A percentile compares a stretch with the other conserved stretches of the same genome.
These are phyloP conservation scores for Danio rerio DNA, from an alignment of 2,113 vertebrate species.

Conservation along the genomic window DNA sequence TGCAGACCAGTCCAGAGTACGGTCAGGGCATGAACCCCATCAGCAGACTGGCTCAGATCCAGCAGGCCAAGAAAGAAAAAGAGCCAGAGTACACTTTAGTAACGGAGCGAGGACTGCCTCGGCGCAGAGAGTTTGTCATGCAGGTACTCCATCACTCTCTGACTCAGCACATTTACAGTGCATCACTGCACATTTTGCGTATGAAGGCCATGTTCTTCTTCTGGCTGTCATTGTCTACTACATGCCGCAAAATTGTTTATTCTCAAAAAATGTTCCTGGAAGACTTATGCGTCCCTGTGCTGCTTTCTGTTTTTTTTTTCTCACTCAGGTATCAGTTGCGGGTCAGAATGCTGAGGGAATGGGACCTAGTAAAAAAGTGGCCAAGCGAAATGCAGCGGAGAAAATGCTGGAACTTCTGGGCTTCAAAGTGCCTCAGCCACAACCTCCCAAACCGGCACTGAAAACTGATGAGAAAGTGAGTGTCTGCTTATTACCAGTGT, in stretches of 20 bases:
- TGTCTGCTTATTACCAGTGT: neutral
- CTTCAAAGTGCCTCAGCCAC: constrained; percentile 95
- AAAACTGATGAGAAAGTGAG: constrained; percentile 95
- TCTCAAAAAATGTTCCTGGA: neutral
- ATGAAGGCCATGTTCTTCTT: neutral
- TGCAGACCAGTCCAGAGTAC: constrained; percentile 93
- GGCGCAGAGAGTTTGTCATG: constrained; percentile 97
- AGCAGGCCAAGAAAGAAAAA: constrained; percentile 98
- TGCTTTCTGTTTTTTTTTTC: neutral
- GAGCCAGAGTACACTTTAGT: constrained; percentile 93
- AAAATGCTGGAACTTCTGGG: constrained; percentile 97
- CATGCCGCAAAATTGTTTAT: neutral
- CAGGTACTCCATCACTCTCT: constrained; percentile 79
- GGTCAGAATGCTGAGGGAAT: constrained; percentile 90
- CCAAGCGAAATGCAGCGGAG: constrained; percentile 95
- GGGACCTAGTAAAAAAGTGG: constrained; percentile 97
- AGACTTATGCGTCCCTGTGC: neutral
- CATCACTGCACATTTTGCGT: neutral
- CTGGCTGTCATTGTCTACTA: neutral
- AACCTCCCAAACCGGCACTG: constrained; percentile 92
- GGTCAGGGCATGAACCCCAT: constrained; percentile 98
- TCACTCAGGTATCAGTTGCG: constrained; percentile 86
- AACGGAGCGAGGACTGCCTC: constrained; percentile 91
- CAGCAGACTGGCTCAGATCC: constrained; percentile 96
- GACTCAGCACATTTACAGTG: constrained; percentile 1